Base-by-base conservation (phyloP, 1,140 invertebrate genomes). In the Centruroides vittatus region DNA sequence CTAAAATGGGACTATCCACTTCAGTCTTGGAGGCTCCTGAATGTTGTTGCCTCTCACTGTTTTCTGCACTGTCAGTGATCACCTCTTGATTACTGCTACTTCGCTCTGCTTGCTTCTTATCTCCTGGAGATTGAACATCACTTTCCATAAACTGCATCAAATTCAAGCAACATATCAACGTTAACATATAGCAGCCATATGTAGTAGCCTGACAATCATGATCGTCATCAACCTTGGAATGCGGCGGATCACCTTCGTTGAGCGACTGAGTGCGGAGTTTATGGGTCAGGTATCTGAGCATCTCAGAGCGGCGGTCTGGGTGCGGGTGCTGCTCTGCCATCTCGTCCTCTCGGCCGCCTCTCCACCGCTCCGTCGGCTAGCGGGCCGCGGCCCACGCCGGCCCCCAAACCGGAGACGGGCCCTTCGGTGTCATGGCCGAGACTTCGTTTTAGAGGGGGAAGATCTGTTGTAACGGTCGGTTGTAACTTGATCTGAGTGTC, bases 101-200 rank as follows among this genome's bases (percentile, higher is more conserved):
- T 51, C 12, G 12, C 10, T 34, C 23, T 11, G 12, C 4, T 51
- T 51, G 8, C 23, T 34, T 51, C 23, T 34, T 51, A n/a, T 11
- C 5, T n/a, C 50, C 50, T 51, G 8, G 12, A n/a, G 23, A 13
- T 51, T 8, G 10, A 51, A 51, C 71, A 53, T 69, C 8, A 41
- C 41, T 70, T 49, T 73, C 71, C 72, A 73, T 72, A n/a, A 55
- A 61, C 71, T 72, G 47, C n/a, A 57, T 51, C 53, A 46, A 58
- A 60, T 34, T 61, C 51, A 41, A 56, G 3, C 23, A 23, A 23
- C n/a, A 23, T 23, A 23, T 23, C 2, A 23, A 23, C 2, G 23
- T 23, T 23, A 23, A 23, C 0, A 23, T 23, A 23, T 23, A 23
- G 23, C 23, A 23, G 2, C 23, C n/a, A n/a, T n/a, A n/a, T n/a